A percentile compares a stretch with the other conserved stretches of the same genome.
phyloP scores from a whole-genome alignment of 2,113 vertebrate genomes.

The Panthera tigris region DNA sequence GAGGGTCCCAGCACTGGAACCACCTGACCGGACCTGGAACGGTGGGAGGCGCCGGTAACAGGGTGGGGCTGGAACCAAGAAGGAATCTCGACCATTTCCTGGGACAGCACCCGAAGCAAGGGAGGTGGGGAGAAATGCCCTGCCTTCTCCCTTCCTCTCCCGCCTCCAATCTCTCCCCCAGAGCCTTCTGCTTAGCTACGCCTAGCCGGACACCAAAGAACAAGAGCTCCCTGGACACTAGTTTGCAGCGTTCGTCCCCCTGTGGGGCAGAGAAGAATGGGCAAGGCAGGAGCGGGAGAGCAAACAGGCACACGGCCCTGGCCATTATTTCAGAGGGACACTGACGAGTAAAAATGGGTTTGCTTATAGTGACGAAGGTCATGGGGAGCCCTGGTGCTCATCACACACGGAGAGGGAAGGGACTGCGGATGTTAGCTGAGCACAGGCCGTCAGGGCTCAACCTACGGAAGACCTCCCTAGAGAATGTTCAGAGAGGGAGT shows the following conservation, averaged over 20 bases:
- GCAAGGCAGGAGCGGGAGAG: not conserved
- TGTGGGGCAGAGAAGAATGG: not conserved
- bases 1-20: not conserved
- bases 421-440: not conserved
- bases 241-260: not conserved
- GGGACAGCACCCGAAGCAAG: not conserved
- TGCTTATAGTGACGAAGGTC: not conserved
- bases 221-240: not conserved
- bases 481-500: not conserved
- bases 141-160: not conserved
- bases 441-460: not conserved
- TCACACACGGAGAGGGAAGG: not conserved
- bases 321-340: not conserved
- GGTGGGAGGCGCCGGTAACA: rapidly evolving
- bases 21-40: not conserved
- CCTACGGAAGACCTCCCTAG: not conserved
- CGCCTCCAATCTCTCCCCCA: not conserved
- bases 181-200: not conserved
- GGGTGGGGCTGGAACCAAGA: not conserved
- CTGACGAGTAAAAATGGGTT: not conserved
- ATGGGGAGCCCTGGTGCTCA: rapidly evolving
- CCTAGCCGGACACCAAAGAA: not conserved
- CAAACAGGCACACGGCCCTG: not conserved
- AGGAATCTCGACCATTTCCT: not conserved
- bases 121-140: not conserved